Conservation (phyloP, 2,797 vertebrate species). For the Chloroceryle amazona region DNA sequence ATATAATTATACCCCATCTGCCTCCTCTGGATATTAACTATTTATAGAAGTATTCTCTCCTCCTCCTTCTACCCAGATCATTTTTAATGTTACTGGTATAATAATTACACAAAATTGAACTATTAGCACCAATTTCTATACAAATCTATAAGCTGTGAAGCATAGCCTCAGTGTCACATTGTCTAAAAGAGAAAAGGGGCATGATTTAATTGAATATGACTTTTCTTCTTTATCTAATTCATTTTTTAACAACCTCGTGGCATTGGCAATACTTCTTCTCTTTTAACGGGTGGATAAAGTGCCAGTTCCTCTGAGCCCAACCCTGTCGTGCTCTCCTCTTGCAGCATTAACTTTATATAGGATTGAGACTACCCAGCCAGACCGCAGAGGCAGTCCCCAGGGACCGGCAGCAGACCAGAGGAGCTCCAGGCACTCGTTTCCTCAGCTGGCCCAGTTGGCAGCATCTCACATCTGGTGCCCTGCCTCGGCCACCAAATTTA, state of each 20-base stretch:
- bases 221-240: slow-evolving; percentile 42
- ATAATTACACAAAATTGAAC: slow-evolving; percentile 62
- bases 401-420: neutral
- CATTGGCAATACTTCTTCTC: neutral
- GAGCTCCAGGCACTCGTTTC: neutral
- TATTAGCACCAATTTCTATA: slow-evolving; percentile 40
- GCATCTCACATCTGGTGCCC: neutral
- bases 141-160: slow-evolving; percentile 37
- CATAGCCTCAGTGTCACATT: slow-evolving; percentile 12
- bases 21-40: slow-evolving; percentile 49
- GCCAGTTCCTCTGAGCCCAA: neutral
- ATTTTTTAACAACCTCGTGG: neutral
- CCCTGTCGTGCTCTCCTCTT: accelerated
- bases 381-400: neutral
- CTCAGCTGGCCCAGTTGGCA: neutral
- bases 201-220: slow-evolving; percentile 36
- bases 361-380: neutral
- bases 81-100: neutral
- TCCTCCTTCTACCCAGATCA: slow-evolving; percentile 19
- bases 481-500: slow-evolving; percentile 53
- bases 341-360: accelerated
- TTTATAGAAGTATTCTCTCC: slow-evolving; percentile 46
- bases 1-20: slow-evolving; percentile 30
- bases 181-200: neutral
- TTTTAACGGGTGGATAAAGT: neutral